Evolutionary conservation across 2,113 vertebrate genomes (phyloP).

Genomic region (Montifringilla adamsi): DNA sequence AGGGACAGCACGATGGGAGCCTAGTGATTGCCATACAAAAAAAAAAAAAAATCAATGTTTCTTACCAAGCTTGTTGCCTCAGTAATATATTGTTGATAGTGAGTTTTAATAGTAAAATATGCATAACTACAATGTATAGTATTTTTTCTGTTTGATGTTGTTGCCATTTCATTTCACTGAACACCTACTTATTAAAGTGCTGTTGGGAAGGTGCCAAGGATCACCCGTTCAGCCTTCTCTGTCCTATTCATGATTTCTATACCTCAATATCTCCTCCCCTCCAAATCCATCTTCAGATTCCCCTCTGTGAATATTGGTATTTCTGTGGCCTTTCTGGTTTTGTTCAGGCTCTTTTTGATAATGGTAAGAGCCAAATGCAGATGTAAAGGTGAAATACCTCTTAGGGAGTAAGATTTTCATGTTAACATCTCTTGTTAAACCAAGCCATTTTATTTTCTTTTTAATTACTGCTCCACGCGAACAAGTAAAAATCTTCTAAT

Average conservation of each 20-base stretch:
- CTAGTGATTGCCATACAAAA: not conserved
- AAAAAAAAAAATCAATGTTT: not conserved
- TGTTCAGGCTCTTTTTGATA: not conserved
- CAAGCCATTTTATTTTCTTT: not conserved
- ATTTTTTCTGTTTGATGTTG: slow-evolving; percentile 35
- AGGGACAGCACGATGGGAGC: not conserved
- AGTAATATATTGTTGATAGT: slow-evolving; percentile 45
- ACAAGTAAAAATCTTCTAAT: not conserved
- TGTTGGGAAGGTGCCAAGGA: slow-evolving; percentile 27
- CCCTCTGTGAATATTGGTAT: not conserved
- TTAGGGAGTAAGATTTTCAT: not conserved
- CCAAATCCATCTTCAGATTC: not conserved
- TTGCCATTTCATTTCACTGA: slow-evolving; percentile 56
- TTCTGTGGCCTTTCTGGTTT: slow-evolving; percentile 1
- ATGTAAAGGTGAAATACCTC: not conserved
- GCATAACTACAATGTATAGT: slow-evolving; percentile 25
- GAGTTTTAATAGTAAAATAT: slow-evolving; percentile 55
- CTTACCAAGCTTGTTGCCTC: slow-evolving; percentile 46
- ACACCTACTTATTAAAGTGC: not conserved
- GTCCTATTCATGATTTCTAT: slow-evolving; percentile 28
- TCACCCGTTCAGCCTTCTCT: slow-evolving; percentile 6
- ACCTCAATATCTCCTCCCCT: slow-evolving; percentile 41
- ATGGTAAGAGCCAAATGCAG: not conserved
- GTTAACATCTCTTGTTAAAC: not conserved
- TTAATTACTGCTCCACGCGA: not conserved